These are phyloP conservation scores for Helicoverpa assulta DNA, from an alignment of 2,888 invertebrate species.

Conservation along the genomic window DNA sequence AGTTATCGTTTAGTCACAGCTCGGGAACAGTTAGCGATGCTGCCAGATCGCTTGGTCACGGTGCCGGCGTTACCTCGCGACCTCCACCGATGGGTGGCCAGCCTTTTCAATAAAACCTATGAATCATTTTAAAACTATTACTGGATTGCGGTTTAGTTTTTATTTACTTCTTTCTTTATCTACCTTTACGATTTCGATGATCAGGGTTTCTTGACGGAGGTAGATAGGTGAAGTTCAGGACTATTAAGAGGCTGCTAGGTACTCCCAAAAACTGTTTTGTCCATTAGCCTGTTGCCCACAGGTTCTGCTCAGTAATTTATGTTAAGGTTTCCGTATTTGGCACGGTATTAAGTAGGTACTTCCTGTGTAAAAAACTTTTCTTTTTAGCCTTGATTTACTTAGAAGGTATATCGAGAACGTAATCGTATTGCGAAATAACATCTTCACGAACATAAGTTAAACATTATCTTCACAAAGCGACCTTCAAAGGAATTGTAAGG, in stretches of 20 bases:
- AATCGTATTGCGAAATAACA: not conserved
- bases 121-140: conserved; percentile 44
- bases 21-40: conserved; percentile 51
- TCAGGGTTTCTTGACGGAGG: not conserved
- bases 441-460: not conserved
- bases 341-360: too few relatives aligned
- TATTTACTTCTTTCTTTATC: too few relatives aligned
- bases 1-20: conserved; percentile 56
- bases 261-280: not conserved
- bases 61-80: conserved; percentile 27
- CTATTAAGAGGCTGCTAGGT: not conserved
- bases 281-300: too few relatives aligned
- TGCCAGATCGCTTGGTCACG: conserved; percentile 46
- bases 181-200: conserved; percentile 10
- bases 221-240: too few relatives aligned
- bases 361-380: too few relatives aligned
- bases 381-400: too few relatives aligned
- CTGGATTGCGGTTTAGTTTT: conserved; percentile 11
- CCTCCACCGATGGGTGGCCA: conserved; percentile 1
- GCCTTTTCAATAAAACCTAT: conserved; percentile 40
- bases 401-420: not conserved
- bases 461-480: not conserved
- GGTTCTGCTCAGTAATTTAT: too few relatives aligned
- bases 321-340: too few relatives aligned
- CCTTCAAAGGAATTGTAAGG: not conserved